Evolutionary conservation across 64 coral and sea anemone genomes (phyloP), one percentile per base, ranked within the genome.

Genomic region (Stichodactyla helianthus): DNA sequence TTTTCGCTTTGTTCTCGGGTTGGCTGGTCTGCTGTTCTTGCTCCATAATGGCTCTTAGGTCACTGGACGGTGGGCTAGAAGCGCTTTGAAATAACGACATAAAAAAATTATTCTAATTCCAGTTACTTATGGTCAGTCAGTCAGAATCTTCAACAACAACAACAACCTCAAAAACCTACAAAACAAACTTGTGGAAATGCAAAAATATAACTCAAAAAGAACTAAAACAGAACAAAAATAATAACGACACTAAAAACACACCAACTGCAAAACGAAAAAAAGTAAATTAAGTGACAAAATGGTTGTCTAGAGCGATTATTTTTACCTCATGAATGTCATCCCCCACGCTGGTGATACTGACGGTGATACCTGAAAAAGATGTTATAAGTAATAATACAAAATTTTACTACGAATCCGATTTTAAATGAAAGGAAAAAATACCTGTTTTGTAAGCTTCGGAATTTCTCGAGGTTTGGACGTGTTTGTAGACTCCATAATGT

Each of bases 31-130:
- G 25, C 52, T 87, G 77, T 51, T 91, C 84, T 77, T 91, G 90
- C 51, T 91, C 76, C 51, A 91, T 91, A 22, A 91, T 91, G 31
- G 78, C 60, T 51, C 65, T 87, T 14, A 91, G 57, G 18, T 77
- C 65, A 20, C 53, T 51, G 4, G 90, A 61, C 10, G 90, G 84
- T 55, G 85, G 90, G 60, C 90, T 91, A 18, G 61, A 7, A 5
- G 53, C 15, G 22, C 83, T 91, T 59, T 27, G 25, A 74, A 74
- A 11, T 74, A 31, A 28, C n/a, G 27, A 74, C 4, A 31, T 4
- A 28, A 74, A n/a, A 74, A n/a, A 31, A 9, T 12, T 27, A 74
- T 65, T 65, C 62, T 65, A 13, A 60, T 17, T 60, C 5, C 13
- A 60, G 59, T 5, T 60, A 60, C 18, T 15, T 4, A 15, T 15